Conservation (phyloP, 92 coral and sea anemone species). For the Anthopleura xanthogrammica region DNA sequence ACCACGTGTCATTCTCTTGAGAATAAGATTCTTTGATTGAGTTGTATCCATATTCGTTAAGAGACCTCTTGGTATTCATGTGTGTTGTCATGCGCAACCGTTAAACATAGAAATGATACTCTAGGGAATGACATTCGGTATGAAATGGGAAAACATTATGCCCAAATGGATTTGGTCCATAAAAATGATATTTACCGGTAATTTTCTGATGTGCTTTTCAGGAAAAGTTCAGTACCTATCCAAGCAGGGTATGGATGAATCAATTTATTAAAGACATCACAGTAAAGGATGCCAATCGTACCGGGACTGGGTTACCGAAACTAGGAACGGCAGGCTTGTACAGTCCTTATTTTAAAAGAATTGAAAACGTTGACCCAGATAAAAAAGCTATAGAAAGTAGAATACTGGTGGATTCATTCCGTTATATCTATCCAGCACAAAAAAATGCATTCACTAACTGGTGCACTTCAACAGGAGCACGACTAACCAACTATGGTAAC, state of each 20-base stretch:
- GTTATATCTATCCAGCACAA: conserved; percentile 80
- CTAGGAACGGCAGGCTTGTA: neutral
- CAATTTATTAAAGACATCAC: conserved; percentile 46
- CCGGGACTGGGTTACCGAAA: neutral
- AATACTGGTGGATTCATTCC: conserved; percentile 71
- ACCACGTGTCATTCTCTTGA: too few relatives aligned
- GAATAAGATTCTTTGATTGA: too few relatives aligned
- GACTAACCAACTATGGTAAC: conserved; percentile 95
- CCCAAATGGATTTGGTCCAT: too few relatives aligned
- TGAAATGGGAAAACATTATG: too few relatives aligned
- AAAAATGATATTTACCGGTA: too few relatives aligned
- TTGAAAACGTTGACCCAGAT: conserved; percentile 1
- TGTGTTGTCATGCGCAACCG: too few relatives aligned
- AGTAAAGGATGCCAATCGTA: neutral
- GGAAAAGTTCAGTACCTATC: conserved; percentile 73
- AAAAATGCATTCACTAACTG: conserved; percentile 87
- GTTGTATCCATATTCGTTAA: too few relatives aligned
- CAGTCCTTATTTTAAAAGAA: conserved; percentile 11
- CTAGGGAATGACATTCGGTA: too few relatives aligned
- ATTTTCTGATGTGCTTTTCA: conserved; percentile 14
- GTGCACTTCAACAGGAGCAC: conserved; percentile 91
- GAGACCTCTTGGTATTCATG: too few relatives aligned
- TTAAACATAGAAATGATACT: too few relatives aligned
- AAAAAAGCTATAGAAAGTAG: conserved; percentile 26
- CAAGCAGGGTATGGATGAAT: conserved; percentile 88